Evolutionary conservation across 2,113 vertebrate genomes (phyloP).

Genomic region (Camelus dromedarius): DNA sequence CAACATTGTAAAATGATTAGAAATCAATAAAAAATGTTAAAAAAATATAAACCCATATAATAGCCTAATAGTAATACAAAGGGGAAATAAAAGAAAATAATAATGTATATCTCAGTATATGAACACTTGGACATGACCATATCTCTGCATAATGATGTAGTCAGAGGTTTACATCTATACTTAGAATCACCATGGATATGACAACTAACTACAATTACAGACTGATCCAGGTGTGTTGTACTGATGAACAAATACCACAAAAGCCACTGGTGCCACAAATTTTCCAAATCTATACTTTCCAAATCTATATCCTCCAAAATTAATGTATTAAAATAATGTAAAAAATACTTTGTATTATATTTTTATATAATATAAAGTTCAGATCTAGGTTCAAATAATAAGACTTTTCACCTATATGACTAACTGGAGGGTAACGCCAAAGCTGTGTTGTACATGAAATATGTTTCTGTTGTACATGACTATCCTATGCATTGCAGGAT

Average conservation of each 20-base stretch:
- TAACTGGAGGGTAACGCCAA: neutral
- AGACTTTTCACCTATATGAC: neutral
- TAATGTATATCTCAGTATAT: neutral
- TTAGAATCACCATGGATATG: neutral
- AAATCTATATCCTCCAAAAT: neutral
- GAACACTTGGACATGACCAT: neutral
- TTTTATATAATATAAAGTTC: neutral
- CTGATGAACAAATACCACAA: neutral
- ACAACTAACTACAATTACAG: neutral
- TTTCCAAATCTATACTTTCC: neutral
- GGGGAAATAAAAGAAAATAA: constrained; percentile 3
- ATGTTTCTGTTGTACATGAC: neutral
- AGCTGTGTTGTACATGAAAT: neutral
- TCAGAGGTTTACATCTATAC: neutral
- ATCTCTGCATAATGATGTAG: neutral
- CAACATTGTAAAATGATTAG: too few species aligned
- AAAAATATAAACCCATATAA: neutral
- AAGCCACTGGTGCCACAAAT: neutral
- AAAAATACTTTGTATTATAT: neutral
- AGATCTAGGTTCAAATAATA: neutral
- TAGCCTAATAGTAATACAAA: neutral
- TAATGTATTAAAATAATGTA: neutral
- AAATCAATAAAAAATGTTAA: too few species aligned
- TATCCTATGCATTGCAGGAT: neutral
- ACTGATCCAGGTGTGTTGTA: neutral